Evolutionary conservation across 2,797 vertebrate species (phyloP), one percentile per base, ranked within the genome.

Genomic region (Vespertilio murinus): DNA sequence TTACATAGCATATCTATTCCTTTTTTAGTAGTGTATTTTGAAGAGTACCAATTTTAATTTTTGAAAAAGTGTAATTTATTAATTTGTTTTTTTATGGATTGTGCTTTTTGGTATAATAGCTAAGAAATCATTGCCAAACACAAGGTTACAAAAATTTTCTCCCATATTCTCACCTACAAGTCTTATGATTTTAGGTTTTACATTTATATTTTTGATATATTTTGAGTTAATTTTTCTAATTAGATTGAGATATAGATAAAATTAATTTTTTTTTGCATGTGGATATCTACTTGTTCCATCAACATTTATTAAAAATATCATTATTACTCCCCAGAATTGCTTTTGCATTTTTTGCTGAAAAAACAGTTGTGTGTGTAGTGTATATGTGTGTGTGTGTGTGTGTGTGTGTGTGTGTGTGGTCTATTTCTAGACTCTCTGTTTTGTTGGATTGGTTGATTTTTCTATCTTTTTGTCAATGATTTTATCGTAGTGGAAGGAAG

Each of bases 61-160:
- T 96, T 95, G 69, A 61, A 64, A 13, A 86, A 52, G 18, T 79
- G 0, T 93, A 79, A 42, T 65, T 83, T 90, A 35, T 83, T 35
- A 61, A 0, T 78, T 81, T 82, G 3, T 90, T 75, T 12, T 88
- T 80, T 82, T 47, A 18, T 67, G 40, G 42, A 16, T 89, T 28
- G 0, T 74, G 4, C 56, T 54, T 90, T 89, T 87, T 77, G 22
- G 28, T 91, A 28, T 45, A 30, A n/a, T 54, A 79, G 20, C 47
- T 89, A 54, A 61, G 38, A 87, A 82, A 91, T 95, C 16, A 77
- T 86, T 78, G 23, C 13, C 35, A 69, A 65, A 70, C 22, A 1
- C 4, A 75, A 54, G 30, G 25, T 77, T 96, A 40, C 2, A 40
- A 59, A 47, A 17, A 11, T 86, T 93, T 78, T 94, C 0, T 56